phyloP scores from a whole-genome alignment of 2,113 vertebrate species.

The Oxyruncus cristatus region DNA sequence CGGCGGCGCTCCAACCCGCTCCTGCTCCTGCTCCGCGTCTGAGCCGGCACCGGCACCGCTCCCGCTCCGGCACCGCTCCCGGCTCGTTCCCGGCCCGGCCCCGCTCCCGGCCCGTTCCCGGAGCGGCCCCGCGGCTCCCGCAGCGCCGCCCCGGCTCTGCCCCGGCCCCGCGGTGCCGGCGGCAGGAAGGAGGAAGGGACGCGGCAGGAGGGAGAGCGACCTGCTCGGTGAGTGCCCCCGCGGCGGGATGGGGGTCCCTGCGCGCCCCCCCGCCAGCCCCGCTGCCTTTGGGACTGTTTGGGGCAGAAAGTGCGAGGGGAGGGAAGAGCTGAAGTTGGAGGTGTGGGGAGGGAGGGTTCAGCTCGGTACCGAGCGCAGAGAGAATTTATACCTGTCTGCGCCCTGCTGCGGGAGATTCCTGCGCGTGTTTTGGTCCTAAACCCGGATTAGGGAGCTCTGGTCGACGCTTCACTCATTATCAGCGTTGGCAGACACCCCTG shows the following conservation, averaged over 20 bases:
- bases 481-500: not conserved
- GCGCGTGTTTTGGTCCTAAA: not conserved
- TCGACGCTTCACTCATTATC: fast-evolving
- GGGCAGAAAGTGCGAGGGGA: not conserved
- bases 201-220: not conserved
- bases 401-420: not conserved
- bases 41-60: not conserved
- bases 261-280: not conserved
- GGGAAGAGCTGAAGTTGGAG: not conserved
- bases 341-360: fast-evolving
- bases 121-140: not conserved
- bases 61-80: not conserved
- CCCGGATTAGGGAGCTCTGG: fast-evolving
- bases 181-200: slow-evolving; percentile 19
- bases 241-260: not conserved
- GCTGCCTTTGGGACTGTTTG: not conserved
- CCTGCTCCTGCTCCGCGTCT: no score
- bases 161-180: not conserved
- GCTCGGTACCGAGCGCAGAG: not conserved
- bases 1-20: not conserved
- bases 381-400: fast-evolving
- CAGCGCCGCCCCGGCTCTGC: not conserved
- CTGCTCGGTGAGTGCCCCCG: slow-evolving; percentile 13
- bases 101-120: not conserved
- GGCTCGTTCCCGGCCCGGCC: not conserved